phyloP scores from a whole-genome alignment of 2,888 invertebrate genomes.

The Boloria selene region DNA sequence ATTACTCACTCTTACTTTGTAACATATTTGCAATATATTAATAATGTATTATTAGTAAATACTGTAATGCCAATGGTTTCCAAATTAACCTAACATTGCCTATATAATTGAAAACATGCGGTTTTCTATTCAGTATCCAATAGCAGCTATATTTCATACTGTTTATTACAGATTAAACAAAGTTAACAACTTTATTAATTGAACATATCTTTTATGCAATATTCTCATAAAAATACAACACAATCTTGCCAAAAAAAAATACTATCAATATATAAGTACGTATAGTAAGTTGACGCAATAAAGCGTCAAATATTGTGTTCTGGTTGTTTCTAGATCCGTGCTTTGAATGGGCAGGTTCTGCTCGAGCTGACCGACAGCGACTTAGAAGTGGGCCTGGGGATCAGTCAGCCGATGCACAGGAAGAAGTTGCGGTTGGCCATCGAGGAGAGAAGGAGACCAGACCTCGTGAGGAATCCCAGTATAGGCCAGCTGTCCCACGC shows the following conservation, averaged over 20 bases:
- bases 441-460: conserved; percentile 94
- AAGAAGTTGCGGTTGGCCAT: conserved; percentile 96
- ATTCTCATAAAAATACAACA: background rate
- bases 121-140: no score
- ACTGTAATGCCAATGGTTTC: no score
- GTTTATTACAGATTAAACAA: background rate
- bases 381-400: conserved; percentile 94
- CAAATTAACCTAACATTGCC: background rate
- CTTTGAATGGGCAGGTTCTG: conserved; percentile 90
- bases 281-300: conserved; percentile 65
- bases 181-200: background rate
- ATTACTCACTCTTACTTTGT: background rate
- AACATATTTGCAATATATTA: background rate
- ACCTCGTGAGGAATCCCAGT: conserved; percentile 92
- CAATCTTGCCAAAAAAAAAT: background rate
- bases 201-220: background rate
- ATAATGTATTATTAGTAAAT: no score
- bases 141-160: background rate
- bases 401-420: conserved; percentile 95
- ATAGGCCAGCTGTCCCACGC: conserved; percentile 94
- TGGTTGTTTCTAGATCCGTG: conserved; percentile 86
- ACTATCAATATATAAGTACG: conserved; percentile 22
- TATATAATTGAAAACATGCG: background rate
- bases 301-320: conserved; percentile 83
- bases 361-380: conserved; percentile 95